Percentiles rank a stretch among this genome's conserved stretches.
Conservation (phyloP, 2,888 invertebrate genomes). For the Orchesellides sinensis region DNA sequence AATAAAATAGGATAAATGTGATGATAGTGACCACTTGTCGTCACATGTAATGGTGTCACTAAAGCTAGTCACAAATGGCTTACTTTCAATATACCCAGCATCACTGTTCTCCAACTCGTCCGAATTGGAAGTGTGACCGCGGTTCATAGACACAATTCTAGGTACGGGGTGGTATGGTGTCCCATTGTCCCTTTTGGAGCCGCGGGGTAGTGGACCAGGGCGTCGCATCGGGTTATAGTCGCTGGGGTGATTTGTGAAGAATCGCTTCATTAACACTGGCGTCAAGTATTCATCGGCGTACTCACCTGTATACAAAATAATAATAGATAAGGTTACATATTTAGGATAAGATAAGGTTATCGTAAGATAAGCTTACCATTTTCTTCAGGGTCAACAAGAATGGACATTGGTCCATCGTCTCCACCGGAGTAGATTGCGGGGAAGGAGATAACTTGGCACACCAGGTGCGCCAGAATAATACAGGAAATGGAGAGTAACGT, state of each 20-base stretch:
- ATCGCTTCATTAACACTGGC: conserved; percentile 60
- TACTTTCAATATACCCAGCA: conserved; percentile 57
- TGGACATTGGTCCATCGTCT: conserved; percentile 42
- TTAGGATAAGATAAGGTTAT: neutral
- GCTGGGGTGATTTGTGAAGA: conserved; percentile 73
- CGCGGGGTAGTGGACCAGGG: conserved; percentile 69
- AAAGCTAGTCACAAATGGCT: conserved; percentile 22
- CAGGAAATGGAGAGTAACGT: neutral
- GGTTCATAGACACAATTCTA: conserved; percentile 51
- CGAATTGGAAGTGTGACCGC: neutral
- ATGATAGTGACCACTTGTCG: no score
- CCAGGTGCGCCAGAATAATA: neutral
- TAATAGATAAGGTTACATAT: conserved; percentile 8
- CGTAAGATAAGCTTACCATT: conserved; percentile 37
- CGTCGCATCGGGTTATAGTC: conserved; percentile 74
- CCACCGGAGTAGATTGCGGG: conserved; percentile 28
- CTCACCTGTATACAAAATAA: neutral
- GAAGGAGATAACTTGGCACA: neutral
- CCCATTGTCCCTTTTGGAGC: conserved; percentile 66
- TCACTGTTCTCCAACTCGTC: conserved; percentile 18
- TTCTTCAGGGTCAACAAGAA: conserved; percentile 55
- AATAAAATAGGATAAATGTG: neutral
- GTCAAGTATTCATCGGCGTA: conserved; percentile 46
- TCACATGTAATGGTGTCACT: no score
- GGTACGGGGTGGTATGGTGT: conserved; percentile 69